Evolutionary conservation across 92 coral and sea anemone species (phyloP).

Genomic region (Zoanthus sociatus): DNA sequence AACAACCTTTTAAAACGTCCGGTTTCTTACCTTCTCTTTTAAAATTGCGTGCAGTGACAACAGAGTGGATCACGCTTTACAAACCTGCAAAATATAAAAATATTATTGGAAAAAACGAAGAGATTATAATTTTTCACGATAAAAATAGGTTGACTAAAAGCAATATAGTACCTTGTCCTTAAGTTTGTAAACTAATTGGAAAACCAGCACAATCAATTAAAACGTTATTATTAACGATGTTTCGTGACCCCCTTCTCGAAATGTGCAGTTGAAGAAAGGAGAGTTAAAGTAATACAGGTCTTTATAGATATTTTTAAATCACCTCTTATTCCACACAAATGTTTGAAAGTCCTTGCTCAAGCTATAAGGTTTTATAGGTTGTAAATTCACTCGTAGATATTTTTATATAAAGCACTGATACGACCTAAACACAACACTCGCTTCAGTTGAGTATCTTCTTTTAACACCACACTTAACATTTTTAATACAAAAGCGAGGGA

Average conservation of each 20-base stretch:
- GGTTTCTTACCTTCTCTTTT: conserved; percentile 21
- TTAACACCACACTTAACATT: background rate
- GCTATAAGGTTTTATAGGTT: background rate
- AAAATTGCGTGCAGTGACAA: conserved; percentile 44
- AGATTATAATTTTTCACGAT: background rate
- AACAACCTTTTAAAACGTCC: background rate
- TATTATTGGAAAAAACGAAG: background rate
- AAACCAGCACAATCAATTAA: background rate
- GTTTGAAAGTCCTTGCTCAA: conserved; percentile 1
- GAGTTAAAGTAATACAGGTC: background rate
- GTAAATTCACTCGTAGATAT: background rate
- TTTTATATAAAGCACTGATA: background rate
- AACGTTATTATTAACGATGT: background rate
- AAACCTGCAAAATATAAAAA: conserved; percentile 40
- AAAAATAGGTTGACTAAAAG: background rate
- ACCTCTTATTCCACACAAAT: background rate
- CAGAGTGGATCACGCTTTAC: conserved; percentile 45
- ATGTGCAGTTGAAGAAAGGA: background rate
- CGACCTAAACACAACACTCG: background rate
- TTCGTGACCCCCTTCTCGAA: conserved; percentile 13
- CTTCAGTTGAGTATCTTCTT: background rate
- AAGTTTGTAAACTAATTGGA: background rate
- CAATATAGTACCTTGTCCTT: conserved; percentile 3
- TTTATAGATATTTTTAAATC: background rate
- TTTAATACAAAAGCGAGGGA: background rate